Base-by-base conservation (phyloP, 2,888 invertebrate species). In the Chymomyza fuscimana region DNA sequence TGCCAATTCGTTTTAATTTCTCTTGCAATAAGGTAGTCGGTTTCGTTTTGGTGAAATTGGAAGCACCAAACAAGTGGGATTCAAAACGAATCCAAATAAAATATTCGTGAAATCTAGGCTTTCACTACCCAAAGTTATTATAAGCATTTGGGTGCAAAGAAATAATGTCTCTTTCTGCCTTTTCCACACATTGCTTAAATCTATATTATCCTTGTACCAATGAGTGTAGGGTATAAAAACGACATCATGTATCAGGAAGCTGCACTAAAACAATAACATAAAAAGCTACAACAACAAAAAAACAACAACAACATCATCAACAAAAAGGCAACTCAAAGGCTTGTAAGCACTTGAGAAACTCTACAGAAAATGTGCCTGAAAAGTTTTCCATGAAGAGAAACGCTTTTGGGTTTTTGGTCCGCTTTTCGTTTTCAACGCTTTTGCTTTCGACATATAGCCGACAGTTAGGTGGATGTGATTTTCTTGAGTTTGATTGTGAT, bases 341-440 rank as follows among this genome's bases (percentile, higher is more conserved):
- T 29, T 22, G 46, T 12, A 32, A 60, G 32, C 60, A 29, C 60
- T 60, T 60, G 36, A 60, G 60, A 60, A 32, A n/a, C 59, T 62
- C 52, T 54, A 16, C 16, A 10, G 58, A 25, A 58, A 58, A 58
- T 15, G 40, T 10, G 40, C 10, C 40, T 46, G 40, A 10, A 46
- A 46, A 46, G 40, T 46, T 46, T 12, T 46, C 6, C 40, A 51
- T 46, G 63, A 76, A 67, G 66, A 82, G 32, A 82, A 25, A 72
- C 82, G 78, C 73, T 82, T 87, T 82, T 87, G 80, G 76, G 67
- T 73, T 69, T 70, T 67, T 62, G 63, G 59, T 66, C 63, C 63
- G 58, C 54, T 63, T 70, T 71, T 72, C 32, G 50, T 32, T 70
- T 72, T 74, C 63, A 63, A 77, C 32, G 62, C 73, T 67, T 75